Evolutionary conservation across 2,113 vertebrate genomes (phyloP), one percentile per base, ranked within the genome.

Genomic region (Crotalus viridis): DNA sequence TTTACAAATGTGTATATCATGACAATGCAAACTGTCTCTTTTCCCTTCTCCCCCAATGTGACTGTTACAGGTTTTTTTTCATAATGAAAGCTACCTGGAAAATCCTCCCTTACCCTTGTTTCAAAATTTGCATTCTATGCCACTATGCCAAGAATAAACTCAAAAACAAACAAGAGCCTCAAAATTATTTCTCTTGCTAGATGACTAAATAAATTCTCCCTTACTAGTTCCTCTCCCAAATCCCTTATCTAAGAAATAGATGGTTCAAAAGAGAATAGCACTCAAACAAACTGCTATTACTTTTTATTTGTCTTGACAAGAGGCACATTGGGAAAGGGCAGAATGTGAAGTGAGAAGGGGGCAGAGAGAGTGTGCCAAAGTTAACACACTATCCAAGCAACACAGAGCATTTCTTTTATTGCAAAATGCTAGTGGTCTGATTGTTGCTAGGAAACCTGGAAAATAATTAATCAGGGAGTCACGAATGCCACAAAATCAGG

Each of bases 371-470:
- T 88, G 93, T 94, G n/a, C 89, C 56, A 94, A 69, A 89, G 90
- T 95, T 95, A 8, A 54, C 22, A 52, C 93, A 93, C 52, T 55
- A 92, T 33, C 5, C 0, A 6, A 91, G 96, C 13, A 95, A 91
- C 51, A 96, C 61, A 95, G 93, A 97, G 93, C 90, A 26, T 94
- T 97, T 92, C 95, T 95, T 95, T 87, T 90, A 56, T 96, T 93
- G 91, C 92, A 90, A 93, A 95, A 91, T 89, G 93, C 93, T 96
- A 15, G 3, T 90, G 91, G 91, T 95, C 88, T 96, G 0, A 92
- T 90, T 95, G 97, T 98, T 98, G 96, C 97, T 97, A 97, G 95
- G 97, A 98, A 96, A 97, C 94, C 88, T 95, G 87, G 92, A 96
- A 97, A 96, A 96, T 95, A 96, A 94, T 97, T 95, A 97, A 96